These are phyloP conservation scores for Odontothrips loti DNA, from an alignment of 2,888 invertebrate genomes.

Conservation along the genomic window DNA sequence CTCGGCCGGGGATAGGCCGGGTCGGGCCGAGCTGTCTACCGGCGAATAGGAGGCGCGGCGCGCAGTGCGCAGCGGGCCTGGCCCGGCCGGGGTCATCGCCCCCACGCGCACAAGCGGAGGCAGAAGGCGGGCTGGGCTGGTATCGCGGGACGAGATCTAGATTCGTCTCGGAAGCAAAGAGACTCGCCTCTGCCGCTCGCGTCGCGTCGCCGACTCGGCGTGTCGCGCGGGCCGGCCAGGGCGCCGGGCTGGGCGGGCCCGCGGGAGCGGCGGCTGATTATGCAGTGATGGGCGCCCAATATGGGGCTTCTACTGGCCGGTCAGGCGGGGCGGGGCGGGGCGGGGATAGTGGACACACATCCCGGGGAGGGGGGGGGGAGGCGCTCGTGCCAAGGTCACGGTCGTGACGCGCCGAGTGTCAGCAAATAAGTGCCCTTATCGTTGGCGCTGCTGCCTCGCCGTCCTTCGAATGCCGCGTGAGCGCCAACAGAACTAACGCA, in stretches of 20 bases:
- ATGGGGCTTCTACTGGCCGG: neutral
- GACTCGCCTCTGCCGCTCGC: too few relatives aligned
- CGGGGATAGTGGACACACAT: neutral
- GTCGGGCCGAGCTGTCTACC: too few relatives aligned
- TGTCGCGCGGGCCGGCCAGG: neutral
- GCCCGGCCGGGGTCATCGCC: neutral
- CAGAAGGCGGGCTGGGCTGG: too few relatives aligned
- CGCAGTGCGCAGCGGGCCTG: too few relatives aligned
- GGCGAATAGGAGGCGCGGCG: too few relatives aligned
- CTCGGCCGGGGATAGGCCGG: too few relatives aligned
- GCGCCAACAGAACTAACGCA: too few relatives aligned
- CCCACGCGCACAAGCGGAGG: neutral
- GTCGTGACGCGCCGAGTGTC: neutral
- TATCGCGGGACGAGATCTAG: neutral
- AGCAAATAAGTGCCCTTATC: neutral
- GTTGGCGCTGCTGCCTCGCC: neutral
- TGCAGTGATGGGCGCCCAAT: neutral
- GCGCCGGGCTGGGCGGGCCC: neutral
- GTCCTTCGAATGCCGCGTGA: too few relatives aligned
- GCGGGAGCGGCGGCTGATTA: neutral
- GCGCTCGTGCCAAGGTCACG: conserved; percentile 11
- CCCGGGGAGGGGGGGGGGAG: neutral
- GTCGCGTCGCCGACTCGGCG: too few relatives aligned
- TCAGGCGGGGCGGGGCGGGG: neutral
- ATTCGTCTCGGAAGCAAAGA: neutral